Evolutionary conservation across 2,797 vertebrate genomes (phyloP).

Genomic region (Schizopygopsis pylzovi): DNA sequence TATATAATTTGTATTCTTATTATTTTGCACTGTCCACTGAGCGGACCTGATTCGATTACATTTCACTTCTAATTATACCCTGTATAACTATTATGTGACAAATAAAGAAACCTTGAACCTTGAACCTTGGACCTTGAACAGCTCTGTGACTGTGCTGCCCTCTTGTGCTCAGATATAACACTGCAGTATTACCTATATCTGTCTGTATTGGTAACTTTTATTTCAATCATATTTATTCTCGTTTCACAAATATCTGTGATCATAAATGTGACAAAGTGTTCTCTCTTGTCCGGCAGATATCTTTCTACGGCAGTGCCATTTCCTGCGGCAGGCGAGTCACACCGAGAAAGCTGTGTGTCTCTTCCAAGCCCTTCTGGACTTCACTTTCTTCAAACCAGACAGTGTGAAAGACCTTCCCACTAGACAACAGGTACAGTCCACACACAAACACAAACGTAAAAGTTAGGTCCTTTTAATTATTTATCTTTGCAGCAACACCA

Average conservation of each 20-base stretch:
- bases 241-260: neutral
- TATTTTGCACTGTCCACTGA: no score
- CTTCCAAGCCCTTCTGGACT: constrained; percentile 82
- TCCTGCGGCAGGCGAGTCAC: constrained; percentile 89
- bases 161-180: constrained; percentile 6
- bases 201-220: neutral
- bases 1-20: no score
- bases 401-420: constrained; percentile 83
- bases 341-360: constrained; percentile 88
- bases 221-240: neutral
- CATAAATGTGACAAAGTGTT: constrained; percentile 6
- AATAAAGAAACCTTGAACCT: no score
- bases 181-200: neutral
- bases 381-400: constrained; percentile 87
- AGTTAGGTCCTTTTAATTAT: neutral
- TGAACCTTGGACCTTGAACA: no score
- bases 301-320: constrained; percentile 89
- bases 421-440: constrained; percentile 74
- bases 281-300: constrained; percentile 62
- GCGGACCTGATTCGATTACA: no score
- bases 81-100: no score
- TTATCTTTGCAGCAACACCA: neutral
- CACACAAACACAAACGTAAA: constrained; percentile 27
- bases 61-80: no score
- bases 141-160: neutral